phyloP scores from a whole-genome alignment of 2,797 vertebrate species.

The Leptoclinus maculatus region DNA sequence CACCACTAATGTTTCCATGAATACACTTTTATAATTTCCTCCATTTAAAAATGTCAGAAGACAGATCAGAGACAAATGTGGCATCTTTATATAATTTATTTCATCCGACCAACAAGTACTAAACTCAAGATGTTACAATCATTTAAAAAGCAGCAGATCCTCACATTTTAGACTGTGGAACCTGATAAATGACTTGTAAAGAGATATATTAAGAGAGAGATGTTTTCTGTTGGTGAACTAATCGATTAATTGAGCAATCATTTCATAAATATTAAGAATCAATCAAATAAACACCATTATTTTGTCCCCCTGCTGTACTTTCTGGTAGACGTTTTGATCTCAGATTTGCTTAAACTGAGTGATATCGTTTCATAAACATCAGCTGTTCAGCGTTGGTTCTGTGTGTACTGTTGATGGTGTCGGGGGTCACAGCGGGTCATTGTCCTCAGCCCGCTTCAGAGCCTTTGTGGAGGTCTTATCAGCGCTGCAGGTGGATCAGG shows the following conservation, averaged over 20 bases:
- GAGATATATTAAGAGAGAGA: no score
- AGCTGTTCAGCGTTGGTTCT: neutral
- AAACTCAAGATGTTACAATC: no score
- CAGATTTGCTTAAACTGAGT: no score
- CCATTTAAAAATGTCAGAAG: neutral
- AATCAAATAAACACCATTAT: no score
- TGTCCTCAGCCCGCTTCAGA: neutral
- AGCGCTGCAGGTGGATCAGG: constrained; percentile 24
- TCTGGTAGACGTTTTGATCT: no score
- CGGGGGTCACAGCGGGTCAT: neutral
- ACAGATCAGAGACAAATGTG: neutral
- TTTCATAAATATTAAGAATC: no score
- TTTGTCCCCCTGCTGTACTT: no score
- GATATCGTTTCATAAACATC: neutral
- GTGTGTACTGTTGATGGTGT: neutral
- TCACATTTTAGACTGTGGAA: neutral
- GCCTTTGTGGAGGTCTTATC: constrained; percentile 41
- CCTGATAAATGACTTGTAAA: neutral
- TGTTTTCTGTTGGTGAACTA: no score
- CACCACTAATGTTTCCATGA: neutral
- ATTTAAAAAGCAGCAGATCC: neutral
- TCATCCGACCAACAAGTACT: no score
- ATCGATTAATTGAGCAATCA: no score
- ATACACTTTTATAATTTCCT: neutral
- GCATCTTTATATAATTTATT: neutral